Evolutionary conservation across 2,113 vertebrate genomes (phyloP).

Genomic region (Dipodomys spectabilis): DNA sequence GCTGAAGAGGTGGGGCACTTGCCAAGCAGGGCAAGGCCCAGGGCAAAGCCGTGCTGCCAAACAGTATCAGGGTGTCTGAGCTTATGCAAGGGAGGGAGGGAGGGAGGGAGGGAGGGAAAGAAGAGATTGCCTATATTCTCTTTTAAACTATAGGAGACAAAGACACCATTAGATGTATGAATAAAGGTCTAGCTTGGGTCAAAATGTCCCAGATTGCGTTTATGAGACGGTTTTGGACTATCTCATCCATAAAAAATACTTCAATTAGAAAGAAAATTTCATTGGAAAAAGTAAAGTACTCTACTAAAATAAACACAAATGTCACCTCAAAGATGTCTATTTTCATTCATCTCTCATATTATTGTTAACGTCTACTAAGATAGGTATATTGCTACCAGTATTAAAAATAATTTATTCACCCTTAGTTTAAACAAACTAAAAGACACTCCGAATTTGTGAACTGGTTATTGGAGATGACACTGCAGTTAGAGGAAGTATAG

Average conservation of each 20-base stretch:
- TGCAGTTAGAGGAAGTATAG: slow-evolving; percentile 3
- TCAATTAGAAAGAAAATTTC: background rate
- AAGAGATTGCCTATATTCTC: background rate
- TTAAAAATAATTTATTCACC: background rate
- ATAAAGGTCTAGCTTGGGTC: background rate
- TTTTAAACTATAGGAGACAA: slow-evolving; percentile 20
- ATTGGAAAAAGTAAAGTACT: background rate
- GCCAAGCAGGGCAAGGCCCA: too few relatives aligned
- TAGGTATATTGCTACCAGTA: background rate
- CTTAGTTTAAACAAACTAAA: slow-evolving; percentile 19
- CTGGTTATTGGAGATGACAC: background rate
- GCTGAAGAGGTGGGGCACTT: too few relatives aligned
- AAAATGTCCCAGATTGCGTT: slow-evolving; percentile 7
- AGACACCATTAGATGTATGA: background rate
- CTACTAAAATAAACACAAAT: background rate
- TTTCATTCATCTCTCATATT: slow-evolving; percentile 16
- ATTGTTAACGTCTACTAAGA: background rate
- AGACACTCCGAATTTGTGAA: background rate
- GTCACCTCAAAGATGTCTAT: background rate
- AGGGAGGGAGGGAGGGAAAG: background rate
- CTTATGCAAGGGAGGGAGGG: background rate
- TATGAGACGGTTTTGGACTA: background rate
- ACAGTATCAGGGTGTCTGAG: background rate
- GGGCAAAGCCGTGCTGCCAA: too few relatives aligned
- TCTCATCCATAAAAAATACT: background rate